Evolutionary conservation across 2,888 invertebrate species (phyloP).

Genomic region (Metacarcinus magister): DNA sequence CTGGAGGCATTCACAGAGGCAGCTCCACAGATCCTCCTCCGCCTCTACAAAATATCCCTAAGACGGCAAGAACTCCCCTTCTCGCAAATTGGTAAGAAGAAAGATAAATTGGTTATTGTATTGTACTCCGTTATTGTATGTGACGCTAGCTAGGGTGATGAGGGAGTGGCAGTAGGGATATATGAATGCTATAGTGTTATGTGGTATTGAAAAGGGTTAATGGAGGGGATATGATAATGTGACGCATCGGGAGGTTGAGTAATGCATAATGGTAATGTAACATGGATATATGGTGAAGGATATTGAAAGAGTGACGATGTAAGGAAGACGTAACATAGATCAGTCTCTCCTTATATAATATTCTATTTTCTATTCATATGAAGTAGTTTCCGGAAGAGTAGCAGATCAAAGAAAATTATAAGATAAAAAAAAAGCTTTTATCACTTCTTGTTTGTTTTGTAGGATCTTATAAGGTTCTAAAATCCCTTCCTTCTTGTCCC

Average conservation of each 20-base stretch:
- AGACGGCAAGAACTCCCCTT: constrained; percentile 68
- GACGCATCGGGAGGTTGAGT: not conserved
- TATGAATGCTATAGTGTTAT: not conserved
- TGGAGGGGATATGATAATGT: not conserved
- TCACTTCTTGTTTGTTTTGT: not conserved
- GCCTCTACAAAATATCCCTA: constrained; percentile 77
- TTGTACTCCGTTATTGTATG: not conserved
- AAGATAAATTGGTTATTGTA: not conserved
- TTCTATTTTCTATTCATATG: not conserved
- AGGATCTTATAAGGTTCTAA: not conserved
- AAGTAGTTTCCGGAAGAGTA: not conserved
- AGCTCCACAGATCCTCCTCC: constrained; percentile 78
- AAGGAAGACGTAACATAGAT: not conserved
- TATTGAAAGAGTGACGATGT: not conserved
- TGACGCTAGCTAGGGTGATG: not conserved
- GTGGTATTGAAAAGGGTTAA: not conserved
- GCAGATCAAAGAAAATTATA: not conserved
- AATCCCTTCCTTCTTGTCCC: not conserved
- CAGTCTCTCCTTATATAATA: not conserved
- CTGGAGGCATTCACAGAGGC: constrained; percentile 80
- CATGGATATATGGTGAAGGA: not conserved
- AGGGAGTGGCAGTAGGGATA: not conserved
- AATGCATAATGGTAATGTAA: not conserved
- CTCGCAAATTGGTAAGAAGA: constrained; percentile 60
- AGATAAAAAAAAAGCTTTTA: not conserved